Percentiles rank a stretch among this genome's conserved stretches.
Conservation (phyloP, 2,113 vertebrate species). For the Lycaon pictus region DNA sequence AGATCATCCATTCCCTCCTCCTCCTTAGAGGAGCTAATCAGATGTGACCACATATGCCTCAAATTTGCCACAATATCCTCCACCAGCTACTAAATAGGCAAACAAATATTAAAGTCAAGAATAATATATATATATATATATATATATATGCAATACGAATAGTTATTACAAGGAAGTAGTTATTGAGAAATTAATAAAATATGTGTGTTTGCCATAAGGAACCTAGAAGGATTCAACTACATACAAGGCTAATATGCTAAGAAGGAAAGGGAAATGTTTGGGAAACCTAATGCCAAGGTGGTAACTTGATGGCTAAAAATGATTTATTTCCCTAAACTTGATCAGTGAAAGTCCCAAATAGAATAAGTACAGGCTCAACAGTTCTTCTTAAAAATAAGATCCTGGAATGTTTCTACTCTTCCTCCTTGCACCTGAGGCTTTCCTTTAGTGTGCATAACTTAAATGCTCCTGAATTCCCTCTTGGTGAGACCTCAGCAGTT, state of each 20-base stretch:
- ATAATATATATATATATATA: neutral
- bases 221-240: neutral
- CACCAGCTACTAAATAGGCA: neutral
- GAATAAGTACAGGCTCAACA: neutral
- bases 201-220: neutral
- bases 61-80: neutral
- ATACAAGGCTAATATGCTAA: neutral
- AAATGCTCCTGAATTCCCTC: neutral
- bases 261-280: neutral
- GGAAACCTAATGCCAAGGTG: neutral
- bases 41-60: neutral
- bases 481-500: slow-evolving; percentile 10
- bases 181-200: slow-evolving; percentile 43
- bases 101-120: slow-evolving; percentile 18
- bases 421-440: neutral
- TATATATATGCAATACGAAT: neutral
- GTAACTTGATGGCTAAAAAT: neutral
- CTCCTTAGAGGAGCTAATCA: neutral
- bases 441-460: neutral
- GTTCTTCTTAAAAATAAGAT: slow-evolving; percentile 23
- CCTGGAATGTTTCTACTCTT: neutral
- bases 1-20: neutral
- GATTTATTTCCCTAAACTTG: neutral
- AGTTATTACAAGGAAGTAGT: neutral
- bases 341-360: neutral